These are phyloP conservation scores for Erebia aethiops DNA, from an alignment of 2,888 invertebrate species.

Conservation along the genomic window DNA sequence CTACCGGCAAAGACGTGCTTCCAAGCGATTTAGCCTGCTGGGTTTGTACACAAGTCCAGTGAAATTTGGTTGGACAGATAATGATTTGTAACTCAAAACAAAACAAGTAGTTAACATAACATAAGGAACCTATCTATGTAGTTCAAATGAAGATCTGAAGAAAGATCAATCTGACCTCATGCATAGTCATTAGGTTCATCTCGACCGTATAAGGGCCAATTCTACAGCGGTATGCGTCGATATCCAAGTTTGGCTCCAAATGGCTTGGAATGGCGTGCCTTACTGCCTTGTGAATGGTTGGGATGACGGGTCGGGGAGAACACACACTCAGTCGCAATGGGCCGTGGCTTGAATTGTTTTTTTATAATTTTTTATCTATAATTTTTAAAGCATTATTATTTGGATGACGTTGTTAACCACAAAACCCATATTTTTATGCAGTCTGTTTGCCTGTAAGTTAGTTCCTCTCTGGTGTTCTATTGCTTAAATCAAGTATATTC, in stretches of 20 bases:
- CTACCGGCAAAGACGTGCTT: too few species aligned
- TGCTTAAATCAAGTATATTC: too few species aligned
- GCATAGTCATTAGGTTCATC: slow-evolving; percentile 47
- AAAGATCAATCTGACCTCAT: slow-evolving; percentile 43
- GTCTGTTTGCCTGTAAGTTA: too few species aligned
- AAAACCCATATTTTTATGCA: too few species aligned
- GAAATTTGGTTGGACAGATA: too few species aligned
- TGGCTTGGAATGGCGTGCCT: slow-evolving; percentile 22
- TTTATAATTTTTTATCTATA: neutral
- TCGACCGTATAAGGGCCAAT: slow-evolving; percentile 40
- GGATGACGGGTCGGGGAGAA: slow-evolving; percentile 20
- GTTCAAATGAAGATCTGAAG: slow-evolving; percentile 40
- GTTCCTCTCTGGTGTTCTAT: too few species aligned
- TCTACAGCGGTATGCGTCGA: slow-evolving; percentile 33
- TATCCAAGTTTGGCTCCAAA: slow-evolving; percentile 38
- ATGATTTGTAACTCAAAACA: neutral
- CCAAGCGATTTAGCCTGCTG: too few species aligned
- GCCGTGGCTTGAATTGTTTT: neutral
- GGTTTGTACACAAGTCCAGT: too few species aligned
- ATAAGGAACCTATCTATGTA: slow-evolving; percentile 39
- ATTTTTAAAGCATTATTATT: too few species aligned
- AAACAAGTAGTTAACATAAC: slow-evolving; percentile 20
- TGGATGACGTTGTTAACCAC: too few species aligned
- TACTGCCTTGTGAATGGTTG: slow-evolving; percentile 29
- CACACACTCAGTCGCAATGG: slow-evolving; percentile 33